Conservation (phyloP, 1,140 invertebrate genomes). For the Holotrichia oblita region DNA sequence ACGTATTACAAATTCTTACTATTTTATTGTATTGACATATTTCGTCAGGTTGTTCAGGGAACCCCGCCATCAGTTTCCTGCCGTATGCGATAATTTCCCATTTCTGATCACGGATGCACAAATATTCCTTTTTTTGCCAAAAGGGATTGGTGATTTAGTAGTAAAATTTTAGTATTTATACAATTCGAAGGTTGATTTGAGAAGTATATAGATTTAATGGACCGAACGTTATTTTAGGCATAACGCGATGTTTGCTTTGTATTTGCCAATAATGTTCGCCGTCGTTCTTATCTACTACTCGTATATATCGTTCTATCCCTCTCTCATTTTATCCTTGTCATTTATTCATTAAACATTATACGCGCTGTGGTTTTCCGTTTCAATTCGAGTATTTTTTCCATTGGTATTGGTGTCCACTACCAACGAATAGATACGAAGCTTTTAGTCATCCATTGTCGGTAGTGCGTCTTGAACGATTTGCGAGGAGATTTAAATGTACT, state of each 20-base stretch:
- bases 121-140: neutral
- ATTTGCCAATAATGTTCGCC: constrained; percentile 13
- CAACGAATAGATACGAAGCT: neutral
- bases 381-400: constrained; percentile 25
- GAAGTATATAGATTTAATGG: constrained; percentile 9
- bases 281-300: constrained; percentile 13
- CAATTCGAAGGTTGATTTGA: constrained; percentile 20
- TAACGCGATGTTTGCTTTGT: constrained; percentile 17
- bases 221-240: constrained; percentile 3
- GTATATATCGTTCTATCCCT: neutral
- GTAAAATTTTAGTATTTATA: constrained; percentile 16
- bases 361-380: constrained; percentile 21
- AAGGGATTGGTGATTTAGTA: neutral
- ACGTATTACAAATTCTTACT: neutral
- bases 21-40: constrained; percentile 8
- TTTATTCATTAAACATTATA: constrained; percentile 19
- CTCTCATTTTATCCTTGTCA: neutral
- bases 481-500: constrained; percentile 13
- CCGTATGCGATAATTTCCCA: constrained; percentile 7
- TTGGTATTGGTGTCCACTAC: neutral
- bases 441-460: neutral
- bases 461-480: constrained; percentile 16
- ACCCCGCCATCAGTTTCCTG: constrained; percentile 3
- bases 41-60: constrained; percentile 19
- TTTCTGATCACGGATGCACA: neutral